Conservation (phyloP, 1,140 invertebrate genomes). For the Akabosia matsudoensis region DNA sequence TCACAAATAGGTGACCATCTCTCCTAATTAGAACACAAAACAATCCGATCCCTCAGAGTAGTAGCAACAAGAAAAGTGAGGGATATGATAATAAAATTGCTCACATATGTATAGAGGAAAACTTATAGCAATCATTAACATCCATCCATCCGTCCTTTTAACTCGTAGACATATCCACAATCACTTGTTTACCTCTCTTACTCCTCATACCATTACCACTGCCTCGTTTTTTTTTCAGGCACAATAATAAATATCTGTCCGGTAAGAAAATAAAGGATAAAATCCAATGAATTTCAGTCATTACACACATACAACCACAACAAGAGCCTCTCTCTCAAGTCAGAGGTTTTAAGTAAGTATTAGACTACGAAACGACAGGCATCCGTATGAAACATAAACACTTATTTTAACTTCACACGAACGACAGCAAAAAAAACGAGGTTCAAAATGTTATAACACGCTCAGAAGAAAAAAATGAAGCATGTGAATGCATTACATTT, state of each 20-base stretch:
- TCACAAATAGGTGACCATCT: not conserved
- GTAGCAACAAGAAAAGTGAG: constrained; percentile 7
- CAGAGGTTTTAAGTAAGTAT: too few species aligned
- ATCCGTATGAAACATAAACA: not conserved
- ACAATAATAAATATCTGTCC: not conserved
- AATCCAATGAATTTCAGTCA: constrained; percentile 13
- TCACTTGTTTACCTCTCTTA: constrained; percentile 11
- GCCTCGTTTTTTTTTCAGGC: too few species aligned
- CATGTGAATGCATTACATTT: not conserved
- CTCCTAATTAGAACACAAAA: not conserved
- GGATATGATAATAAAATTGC: not conserved
- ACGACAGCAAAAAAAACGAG: not conserved
- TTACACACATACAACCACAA: constrained; percentile 3
- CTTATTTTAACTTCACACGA: constrained; percentile 12
- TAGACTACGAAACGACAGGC: too few species aligned
- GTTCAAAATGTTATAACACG: too few species aligned
- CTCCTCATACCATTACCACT: not conserved
- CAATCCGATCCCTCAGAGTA: not conserved
- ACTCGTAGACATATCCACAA: not conserved
- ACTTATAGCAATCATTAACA: not conserved
- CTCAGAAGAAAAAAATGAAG: not conserved
- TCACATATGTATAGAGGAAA: not conserved
- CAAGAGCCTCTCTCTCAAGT: not conserved
- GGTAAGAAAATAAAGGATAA: constrained; percentile 4
- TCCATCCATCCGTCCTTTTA: constrained; percentile 9